Percentiles rank a stretch among this genome's conserved stretches.
These are phyloP conservation scores for Hemicordylus capensis DNA, from an alignment of 2,113 vertebrate species.

Conservation along the genomic window DNA sequence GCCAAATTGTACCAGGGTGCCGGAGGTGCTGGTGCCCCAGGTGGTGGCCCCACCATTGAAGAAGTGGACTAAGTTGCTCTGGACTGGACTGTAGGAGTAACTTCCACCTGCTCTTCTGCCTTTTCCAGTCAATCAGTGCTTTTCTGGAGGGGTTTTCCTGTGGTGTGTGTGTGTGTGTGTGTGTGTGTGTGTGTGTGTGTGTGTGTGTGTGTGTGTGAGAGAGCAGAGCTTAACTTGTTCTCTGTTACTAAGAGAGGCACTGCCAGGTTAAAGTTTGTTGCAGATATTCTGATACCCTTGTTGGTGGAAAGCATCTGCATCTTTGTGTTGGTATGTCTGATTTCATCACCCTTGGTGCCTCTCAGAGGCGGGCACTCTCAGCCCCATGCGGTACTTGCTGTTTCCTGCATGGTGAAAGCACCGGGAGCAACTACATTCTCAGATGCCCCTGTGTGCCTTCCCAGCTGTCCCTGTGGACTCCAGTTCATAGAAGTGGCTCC, in stretches of 20 bases:
- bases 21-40: slow-evolving; percentile 67
- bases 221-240: slow-evolving; percentile 68
- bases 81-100: slow-evolving; percentile 52
- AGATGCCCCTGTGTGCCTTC: no score
- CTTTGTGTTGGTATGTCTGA: no score
- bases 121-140: slow-evolving; percentile 60
- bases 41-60: slow-evolving; percentile 81
- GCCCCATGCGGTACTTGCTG: no score
- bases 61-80: slow-evolving; percentile 79
- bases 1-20: slow-evolving; percentile 83
- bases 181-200: no score
- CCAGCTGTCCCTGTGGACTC: no score
- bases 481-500: no score
- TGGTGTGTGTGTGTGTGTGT: slow-evolving; percentile 66
- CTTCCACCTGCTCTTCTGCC: slow-evolving; percentile 57
- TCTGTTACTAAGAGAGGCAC: slow-evolving; percentile 72
- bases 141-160: slow-evolving; percentile 67
- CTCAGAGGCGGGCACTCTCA: no score
- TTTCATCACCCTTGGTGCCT: no score
- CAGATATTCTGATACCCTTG: slow-evolving; percentile 57
- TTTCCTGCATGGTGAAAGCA: no score
- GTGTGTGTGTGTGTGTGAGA: no score
- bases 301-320: no score
- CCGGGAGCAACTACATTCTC: no score
- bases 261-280: slow-evolving; percentile 62